Percentiles rank a stretch among this genome's conserved stretches.
Conservation (phyloP, 53 echinoderm and acorn worm species). For the Glandiceps talaboti region DNA sequence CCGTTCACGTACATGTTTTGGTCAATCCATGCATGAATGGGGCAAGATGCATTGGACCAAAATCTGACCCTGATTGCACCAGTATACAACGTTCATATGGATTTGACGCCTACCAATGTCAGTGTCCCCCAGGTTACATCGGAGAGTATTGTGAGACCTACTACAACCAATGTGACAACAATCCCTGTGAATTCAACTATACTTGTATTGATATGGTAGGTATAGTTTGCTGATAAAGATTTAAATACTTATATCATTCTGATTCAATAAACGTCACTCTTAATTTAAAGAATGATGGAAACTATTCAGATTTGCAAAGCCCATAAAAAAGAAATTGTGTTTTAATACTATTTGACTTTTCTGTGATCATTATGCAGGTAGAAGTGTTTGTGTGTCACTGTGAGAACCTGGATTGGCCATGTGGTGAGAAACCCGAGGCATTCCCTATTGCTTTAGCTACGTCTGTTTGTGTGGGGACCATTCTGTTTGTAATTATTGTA, state of each 20-base stretch:
- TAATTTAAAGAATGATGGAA: too few relatives aligned
- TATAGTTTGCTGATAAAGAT: too few relatives aligned
- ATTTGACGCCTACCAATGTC: slow-evolving; percentile 24
- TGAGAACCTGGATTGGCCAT: not conserved
- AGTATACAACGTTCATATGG: slow-evolving; percentile 9
- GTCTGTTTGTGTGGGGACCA: not conserved
- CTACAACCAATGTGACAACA: slow-evolving; percentile 13
- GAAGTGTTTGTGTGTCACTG: not conserved
- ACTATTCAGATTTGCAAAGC: too few relatives aligned
- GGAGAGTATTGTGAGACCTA: slow-evolving; percentile 22
- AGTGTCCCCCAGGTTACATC: slow-evolving; percentile 19
- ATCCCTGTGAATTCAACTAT: slow-evolving; percentile 19
- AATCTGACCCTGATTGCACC: slow-evolving; percentile 14
- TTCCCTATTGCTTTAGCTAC: not conserved
- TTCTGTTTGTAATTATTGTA: not conserved
- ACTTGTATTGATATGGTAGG: slow-evolving; percentile 11
- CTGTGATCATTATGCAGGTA: too few relatives aligned
- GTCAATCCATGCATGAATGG: not conserved
- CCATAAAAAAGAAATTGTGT: too few relatives aligned
- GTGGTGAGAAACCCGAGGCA: not conserved
- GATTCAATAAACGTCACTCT: too few relatives aligned
- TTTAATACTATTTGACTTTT: too few relatives aligned
- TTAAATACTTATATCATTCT: too few relatives aligned
- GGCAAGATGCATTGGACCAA: not conserved
- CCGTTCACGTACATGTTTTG: not conserved